Evolutionary conservation across 2,888 invertebrate species (phyloP).

Genomic region (Amblyteles armatorius): DNA sequence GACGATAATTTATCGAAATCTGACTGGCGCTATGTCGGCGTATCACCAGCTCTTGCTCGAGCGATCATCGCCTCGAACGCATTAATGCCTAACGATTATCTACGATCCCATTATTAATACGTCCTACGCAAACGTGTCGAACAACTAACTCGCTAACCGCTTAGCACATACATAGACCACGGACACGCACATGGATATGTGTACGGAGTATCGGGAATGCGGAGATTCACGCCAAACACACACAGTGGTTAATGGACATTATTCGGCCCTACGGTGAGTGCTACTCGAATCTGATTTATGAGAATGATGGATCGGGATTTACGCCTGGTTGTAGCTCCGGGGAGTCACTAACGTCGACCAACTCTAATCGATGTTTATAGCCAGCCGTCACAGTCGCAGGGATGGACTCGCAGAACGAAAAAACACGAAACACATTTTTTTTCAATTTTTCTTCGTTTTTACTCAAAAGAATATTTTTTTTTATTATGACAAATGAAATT

Average conservation of each 20-base stretch:
- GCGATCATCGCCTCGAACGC: slow-evolving; percentile 5
- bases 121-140: slow-evolving; percentile 43
- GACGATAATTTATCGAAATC: slow-evolving; percentile 35
- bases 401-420: neutral
- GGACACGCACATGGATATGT: slow-evolving; percentile 40
- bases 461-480: neutral
- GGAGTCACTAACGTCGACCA: slow-evolving; percentile 30
- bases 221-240: slow-evolving; percentile 13
- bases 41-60: slow-evolving; percentile 13
- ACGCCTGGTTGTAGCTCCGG: neutral
- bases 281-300: slow-evolving; percentile 48
- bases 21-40: neutral
- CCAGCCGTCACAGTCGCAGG: neutral
- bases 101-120: slow-evolving; percentile 48
- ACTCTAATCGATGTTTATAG: slow-evolving; percentile 23
- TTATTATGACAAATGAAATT: neutral
- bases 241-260: slow-evolving; percentile 13
- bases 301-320: slow-evolving; percentile 2
- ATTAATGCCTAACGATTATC: slow-evolving; percentile 44
- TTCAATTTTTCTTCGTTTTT: neutral
- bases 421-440: neutral
- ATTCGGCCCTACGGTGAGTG: slow-evolving; percentile 59
- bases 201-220: neutral
- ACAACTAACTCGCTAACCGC: slow-evolving; percentile 39
- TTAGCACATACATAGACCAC: slow-evolving; percentile 3